Evolutionary conservation across 2,797 vertebrate genomes (phyloP).

Genomic region (Acrossocheilus fasciatus): DNA sequence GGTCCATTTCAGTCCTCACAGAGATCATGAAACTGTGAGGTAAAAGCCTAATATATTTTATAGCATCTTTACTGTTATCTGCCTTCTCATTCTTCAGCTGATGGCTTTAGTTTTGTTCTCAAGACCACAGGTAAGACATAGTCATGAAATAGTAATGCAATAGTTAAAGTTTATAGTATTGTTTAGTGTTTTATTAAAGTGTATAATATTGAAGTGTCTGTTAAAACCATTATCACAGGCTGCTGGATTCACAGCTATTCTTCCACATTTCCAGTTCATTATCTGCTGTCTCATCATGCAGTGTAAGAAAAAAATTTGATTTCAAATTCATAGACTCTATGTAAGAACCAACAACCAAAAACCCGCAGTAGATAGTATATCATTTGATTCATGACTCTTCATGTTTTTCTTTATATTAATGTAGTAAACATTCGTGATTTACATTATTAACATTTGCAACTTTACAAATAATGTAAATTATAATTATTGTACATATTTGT

Average conservation of each 20-base stretch:
- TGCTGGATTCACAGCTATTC: not conserved
- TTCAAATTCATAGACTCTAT: not conserved
- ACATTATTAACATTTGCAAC: no score
- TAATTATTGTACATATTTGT: not conserved
- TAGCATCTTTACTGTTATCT: not conserved
- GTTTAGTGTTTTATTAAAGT: not conserved
- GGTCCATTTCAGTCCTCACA: not conserved
- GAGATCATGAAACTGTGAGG: not conserved
- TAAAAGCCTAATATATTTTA: not conserved
- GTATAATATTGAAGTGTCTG: not conserved
- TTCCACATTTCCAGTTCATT: not conserved
- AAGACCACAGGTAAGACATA: conserved; percentile 22
- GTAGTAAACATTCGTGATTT: not conserved
- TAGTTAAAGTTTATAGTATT: not conserved
- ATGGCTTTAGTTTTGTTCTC: conserved; percentile 3
- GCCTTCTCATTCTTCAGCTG: not conserved
- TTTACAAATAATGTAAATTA: not conserved
- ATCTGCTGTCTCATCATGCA: not conserved
- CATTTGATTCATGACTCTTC: not conserved
- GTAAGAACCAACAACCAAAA: not conserved
- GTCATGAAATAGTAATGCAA: not conserved
- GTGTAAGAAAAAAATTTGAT: not conserved
- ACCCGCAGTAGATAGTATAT: not conserved
- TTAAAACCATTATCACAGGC: not conserved
- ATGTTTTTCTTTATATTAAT: not conserved